phyloP scores from a whole-genome alignment of 2,797 vertebrate species.

The Anabacerthia variegaticeps region DNA sequence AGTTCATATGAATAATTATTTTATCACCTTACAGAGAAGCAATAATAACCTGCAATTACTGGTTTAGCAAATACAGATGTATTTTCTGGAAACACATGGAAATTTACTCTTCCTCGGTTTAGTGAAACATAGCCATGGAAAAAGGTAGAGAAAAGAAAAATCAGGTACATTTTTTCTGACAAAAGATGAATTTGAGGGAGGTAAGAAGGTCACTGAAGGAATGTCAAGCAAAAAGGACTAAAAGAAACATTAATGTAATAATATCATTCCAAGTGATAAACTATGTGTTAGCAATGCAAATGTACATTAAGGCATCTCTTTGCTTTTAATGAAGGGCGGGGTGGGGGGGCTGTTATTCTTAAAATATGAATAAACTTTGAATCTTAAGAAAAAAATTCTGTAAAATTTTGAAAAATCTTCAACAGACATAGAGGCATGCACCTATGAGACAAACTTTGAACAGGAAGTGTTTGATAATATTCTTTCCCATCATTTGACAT shows the following conservation, averaged over 20 bases:
- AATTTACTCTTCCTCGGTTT: neutral
- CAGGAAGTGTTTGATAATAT: neutral
- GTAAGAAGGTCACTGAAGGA: neutral
- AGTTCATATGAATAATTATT: constrained; percentile 1
- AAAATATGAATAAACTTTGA: neutral
- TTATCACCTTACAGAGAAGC: neutral
- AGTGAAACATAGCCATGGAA: neutral
- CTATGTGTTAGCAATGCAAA: neutral
- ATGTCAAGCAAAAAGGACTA: neutral
- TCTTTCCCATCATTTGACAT: neutral
- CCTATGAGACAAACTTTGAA: neutral
- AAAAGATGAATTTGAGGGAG: neutral
- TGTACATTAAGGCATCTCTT: neutral
- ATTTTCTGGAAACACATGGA: neutral
- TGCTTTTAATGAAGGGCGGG: neutral
- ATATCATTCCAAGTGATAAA: neutral
- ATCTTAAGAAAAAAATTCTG: neutral
- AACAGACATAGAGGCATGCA: neutral
- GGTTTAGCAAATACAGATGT: neutral
- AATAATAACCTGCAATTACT: neutral
- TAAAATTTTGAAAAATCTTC: neutral
- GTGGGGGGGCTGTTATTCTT: neutral
- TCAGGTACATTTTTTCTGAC: neutral
- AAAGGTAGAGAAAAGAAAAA: neutral
- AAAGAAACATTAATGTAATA: neutral